Base-by-base conservation (phyloP, 2,797 vertebrate genomes). In the Onychomys torridus region DNA sequence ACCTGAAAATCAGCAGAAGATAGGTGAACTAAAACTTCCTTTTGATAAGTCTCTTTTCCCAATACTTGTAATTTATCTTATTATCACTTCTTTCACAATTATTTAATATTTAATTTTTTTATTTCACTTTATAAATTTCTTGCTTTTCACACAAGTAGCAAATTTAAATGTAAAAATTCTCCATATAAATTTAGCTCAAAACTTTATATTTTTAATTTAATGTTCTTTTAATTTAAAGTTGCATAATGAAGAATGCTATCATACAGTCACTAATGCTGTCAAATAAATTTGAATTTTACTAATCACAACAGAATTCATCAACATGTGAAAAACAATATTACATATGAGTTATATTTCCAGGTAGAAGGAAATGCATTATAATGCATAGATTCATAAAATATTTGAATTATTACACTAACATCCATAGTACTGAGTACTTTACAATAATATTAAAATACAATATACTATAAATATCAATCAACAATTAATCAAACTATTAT, bases 281-380 rank as follows among this genome's bases (percentile, higher is more conserved):
- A 89, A 82, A 85, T 95, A 88, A 83, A 81, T 84, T 84, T 77
- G 1, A 82, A 90, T 79, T 94, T 93, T 63, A 23, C 25, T 67
- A 61, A 90, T 59, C 17, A 88, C 7, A 75, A 37, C 0, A 79
- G 25, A 91, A 88, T 96, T 84, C 65, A 78, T 67, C 67, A 77
- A 2, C 6, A n/a, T 90, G 59, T 83, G 7, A 90, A 93, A 96
- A 71, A 82, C n/a, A 81, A 37, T n/a, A 65, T 0, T 61, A 34
- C 2, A 37, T 12, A 10, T 87, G n/a, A 2, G 2, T 87, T 75
- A 49, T 52, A 78, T 13, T 91, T 85, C 65, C 23, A 81, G 65
- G 37, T 29, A 19, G 5, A 63, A 91, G 34, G n/a, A 1, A 57
- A 63, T 78, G 46, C 69, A 75, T 21, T 65, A 0, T 77, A 1